phyloP scores from a whole-genome alignment of 2,797 vertebrate species.

The Apodemus agrarius region DNA sequence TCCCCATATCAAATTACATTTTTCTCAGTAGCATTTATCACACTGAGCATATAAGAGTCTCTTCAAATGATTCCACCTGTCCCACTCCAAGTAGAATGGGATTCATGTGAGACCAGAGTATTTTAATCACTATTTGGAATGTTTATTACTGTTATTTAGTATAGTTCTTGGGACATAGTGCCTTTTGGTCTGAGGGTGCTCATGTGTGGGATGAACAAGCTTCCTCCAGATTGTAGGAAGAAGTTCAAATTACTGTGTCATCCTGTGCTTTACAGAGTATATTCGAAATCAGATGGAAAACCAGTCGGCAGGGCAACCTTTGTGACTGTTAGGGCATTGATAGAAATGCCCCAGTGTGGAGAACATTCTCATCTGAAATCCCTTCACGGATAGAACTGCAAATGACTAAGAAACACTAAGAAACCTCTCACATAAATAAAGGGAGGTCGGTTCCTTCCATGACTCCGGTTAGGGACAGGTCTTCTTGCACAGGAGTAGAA shows the following conservation, averaged over 20 bases:
- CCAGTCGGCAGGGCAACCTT: background rate
- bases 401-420: background rate
- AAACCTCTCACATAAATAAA: background rate
- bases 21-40: constrained; percentile 3
- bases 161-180: background rate
- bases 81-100: background rate
- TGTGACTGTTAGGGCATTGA: background rate
- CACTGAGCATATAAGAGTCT: background rate
- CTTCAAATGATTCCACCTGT: background rate
- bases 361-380: background rate
- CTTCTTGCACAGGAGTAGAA: background rate
- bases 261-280: background rate
- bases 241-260: background rate
- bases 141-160: background rate
- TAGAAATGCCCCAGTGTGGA: background rate
- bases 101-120: background rate
- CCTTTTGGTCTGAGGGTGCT: background rate
- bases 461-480: background rate
- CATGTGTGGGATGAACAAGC: background rate
- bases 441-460: background rate
- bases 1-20: background rate
- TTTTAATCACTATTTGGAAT: background rate
- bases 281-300: background rate
- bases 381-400: background rate
- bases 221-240: background rate